Percentiles rank a stretch among this genome's conserved stretches.
Conservation (phyloP, 2,888 invertebrate species). For the Eupithecia insigniata region DNA sequence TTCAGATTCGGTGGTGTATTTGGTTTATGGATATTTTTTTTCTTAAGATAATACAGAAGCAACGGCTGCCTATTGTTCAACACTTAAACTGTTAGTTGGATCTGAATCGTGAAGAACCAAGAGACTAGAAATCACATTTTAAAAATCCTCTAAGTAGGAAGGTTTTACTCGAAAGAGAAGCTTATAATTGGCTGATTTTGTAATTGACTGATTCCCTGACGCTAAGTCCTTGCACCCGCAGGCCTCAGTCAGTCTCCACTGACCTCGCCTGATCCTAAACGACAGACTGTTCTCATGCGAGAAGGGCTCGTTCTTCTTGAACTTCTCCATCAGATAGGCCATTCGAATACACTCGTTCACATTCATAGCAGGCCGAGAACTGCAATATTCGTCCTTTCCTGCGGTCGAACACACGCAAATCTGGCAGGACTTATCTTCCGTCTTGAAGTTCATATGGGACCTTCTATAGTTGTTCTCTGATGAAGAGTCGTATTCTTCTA, state of each 20-base stretch:
- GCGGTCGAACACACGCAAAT: conserved; percentile 70
- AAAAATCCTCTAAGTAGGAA: not conserved
- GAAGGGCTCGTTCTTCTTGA: conserved; percentile 53
- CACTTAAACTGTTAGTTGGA: not conserved
- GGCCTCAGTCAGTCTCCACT: conserved; percentile 50
- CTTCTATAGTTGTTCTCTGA: conserved; percentile 42
- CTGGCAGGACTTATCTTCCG: conserved; percentile 60
- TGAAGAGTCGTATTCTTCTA: conserved; percentile 26
- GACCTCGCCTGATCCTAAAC: conserved; percentile 67
- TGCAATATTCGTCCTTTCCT: conserved; percentile 68
- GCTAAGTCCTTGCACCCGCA: conserved; percentile 13
- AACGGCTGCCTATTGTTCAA: not conserved
- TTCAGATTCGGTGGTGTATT: not conserved
- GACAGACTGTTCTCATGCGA: conserved; percentile 59
- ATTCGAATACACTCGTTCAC: conserved; percentile 71
- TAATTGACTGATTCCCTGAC: not conserved
- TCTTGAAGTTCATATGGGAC: conserved; percentile 57
- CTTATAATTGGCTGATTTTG: not conserved
- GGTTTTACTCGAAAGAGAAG: not conserved
- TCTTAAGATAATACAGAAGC: not conserved
- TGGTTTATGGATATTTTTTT: not conserved
- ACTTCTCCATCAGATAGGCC: conserved; percentile 46
- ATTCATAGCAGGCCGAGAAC: conserved; percentile 63
- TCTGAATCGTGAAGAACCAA: not conserved
- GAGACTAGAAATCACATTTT: not conserved